phyloP scores from a whole-genome alignment of 1,140 invertebrate genomes.

The Nasonia giraulti region DNA sequence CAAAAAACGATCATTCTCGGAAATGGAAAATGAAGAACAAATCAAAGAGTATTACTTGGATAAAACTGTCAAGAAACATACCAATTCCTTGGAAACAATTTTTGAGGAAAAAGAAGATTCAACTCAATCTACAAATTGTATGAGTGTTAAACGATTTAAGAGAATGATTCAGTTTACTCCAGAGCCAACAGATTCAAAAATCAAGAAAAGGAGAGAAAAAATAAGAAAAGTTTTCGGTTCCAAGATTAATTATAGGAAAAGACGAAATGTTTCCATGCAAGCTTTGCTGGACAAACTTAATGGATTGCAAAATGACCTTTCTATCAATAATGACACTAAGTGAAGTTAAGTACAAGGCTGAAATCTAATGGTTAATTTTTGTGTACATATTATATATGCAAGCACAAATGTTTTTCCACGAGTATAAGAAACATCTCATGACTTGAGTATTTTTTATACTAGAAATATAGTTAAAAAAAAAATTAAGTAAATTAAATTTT shows the following conservation, averaged over 20 bases:
- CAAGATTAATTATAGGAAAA: slow-evolving; percentile 55
- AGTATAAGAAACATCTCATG: background rate
- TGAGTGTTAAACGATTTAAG: slow-evolving; percentile 66
- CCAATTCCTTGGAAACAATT: slow-evolving; percentile 69
- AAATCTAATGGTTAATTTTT: background rate
- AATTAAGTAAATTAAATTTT: background rate
- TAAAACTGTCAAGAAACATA: slow-evolving; percentile 62
- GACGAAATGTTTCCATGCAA: slow-evolving; percentile 60
- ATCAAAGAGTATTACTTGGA: slow-evolving; percentile 68
- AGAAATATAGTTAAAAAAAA: background rate
- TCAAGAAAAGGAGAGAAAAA: slow-evolving; percentile 67
- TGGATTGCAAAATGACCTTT: slow-evolving; percentile 55
- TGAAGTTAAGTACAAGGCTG: slow-evolving; percentile 42
- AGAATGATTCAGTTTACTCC: slow-evolving; percentile 66
- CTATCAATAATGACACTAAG: background rate
- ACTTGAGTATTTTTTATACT: background rate
- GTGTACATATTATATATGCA: background rate
- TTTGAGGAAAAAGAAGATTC: slow-evolving; percentile 65
- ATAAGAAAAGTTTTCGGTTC: slow-evolving; percentile 65
- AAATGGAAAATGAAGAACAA: slow-evolving; percentile 62
- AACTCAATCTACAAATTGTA: slow-evolving; percentile 57
- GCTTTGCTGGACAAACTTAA: slow-evolving; percentile 65
- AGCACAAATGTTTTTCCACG: background rate
- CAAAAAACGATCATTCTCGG: slow-evolving; percentile 60
- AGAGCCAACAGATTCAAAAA: slow-evolving; percentile 58